Base-by-base conservation (phyloP, 1,140 invertebrate genomes). In the Bombus affinis region DNA sequence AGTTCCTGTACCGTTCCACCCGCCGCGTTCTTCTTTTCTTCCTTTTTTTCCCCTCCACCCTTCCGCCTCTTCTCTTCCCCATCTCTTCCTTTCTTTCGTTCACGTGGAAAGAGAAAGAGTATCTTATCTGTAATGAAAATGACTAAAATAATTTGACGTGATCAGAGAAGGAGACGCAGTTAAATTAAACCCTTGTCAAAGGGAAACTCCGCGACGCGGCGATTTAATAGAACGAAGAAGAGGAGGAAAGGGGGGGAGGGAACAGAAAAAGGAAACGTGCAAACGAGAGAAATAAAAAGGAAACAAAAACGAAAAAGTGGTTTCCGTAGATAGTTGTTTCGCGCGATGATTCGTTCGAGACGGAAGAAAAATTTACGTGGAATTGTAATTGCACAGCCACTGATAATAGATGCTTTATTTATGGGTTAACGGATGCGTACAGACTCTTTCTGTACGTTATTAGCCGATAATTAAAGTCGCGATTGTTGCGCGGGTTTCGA, bases 61-160 rank as follows among this genome's bases (percentile, higher is more conserved):
- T 22, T 44, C 37, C 28, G 25, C 57, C 6, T 18, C 15, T 15
- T 59, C 57, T 28, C 9, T 10, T 6, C 44, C 28, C 9, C 66
- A 3, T n/a, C n/a, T 10, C 9, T 12, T 13, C 15, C 53, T 1
- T 22, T 39, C 66, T 10, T 72, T 18, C 70, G 39, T 15, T 28
- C 15, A 32, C 77, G 62, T 4, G 32, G 44, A 47, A 12, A 32
- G 37, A 57, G 42, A 81, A n/a, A 53, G 84, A 86, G 81, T 81
- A 83, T 87, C 86, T 89, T 91, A 87, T 81, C 85, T 88, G 91
- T 93, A 93, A 93, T 94, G 90, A 93, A 93, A 93, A 93, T 91
- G 88, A 92, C 89, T 81, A 86, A 90, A 91, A 92, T 93, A 92
- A 92, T 92, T 88, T 89, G 91, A 92, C 83, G 82, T 74, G 86